Conservation (phyloP, 1,140 invertebrate genomes). For the Drosophila sucinea region DNA sequence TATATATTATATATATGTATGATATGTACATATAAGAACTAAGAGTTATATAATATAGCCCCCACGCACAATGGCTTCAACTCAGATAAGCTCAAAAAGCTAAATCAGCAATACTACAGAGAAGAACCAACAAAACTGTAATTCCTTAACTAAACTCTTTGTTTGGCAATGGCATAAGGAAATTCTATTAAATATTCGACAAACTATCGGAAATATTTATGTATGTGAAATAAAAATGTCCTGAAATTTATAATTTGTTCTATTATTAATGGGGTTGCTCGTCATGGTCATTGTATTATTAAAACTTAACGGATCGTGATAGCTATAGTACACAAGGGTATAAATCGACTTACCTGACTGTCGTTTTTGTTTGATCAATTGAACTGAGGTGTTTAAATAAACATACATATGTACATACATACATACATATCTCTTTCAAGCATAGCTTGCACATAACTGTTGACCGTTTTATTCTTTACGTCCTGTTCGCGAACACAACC, state of each 20-base stretch:
- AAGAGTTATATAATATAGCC: slow-evolving; percentile 7
- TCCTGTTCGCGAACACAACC: too few relatives aligned
- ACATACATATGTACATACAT: too few relatives aligned
- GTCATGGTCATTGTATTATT: too few relatives aligned
- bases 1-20: neutral
- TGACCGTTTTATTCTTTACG: too few relatives aligned
- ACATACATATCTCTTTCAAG: too few relatives aligned
- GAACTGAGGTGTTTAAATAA: too few relatives aligned
- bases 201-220: slow-evolving; percentile 66
- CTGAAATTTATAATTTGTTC: slow-evolving; percentile 22
- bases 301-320: neutral
- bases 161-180: slow-evolving; percentile 31
- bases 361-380: too few relatives aligned
- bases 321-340: too few relatives aligned
- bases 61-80: slow-evolving; percentile 19
- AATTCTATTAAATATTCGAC: slow-evolving; percentile 45
- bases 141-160: slow-evolving; percentile 15
- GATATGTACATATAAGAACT: slow-evolving; percentile 2
- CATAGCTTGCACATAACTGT: too few relatives aligned
- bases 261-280: neutral
- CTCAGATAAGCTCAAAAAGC: neutral
- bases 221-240: slow-evolving; percentile 76
- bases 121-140: slow-evolving; percentile 1
- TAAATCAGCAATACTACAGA: neutral
- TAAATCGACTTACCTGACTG: too few relatives aligned